Evolutionary conservation across 1,140 invertebrate species (phyloP), one percentile per base, ranked within the genome.

Genomic region (Schlechtendalia chinensis): DNA sequence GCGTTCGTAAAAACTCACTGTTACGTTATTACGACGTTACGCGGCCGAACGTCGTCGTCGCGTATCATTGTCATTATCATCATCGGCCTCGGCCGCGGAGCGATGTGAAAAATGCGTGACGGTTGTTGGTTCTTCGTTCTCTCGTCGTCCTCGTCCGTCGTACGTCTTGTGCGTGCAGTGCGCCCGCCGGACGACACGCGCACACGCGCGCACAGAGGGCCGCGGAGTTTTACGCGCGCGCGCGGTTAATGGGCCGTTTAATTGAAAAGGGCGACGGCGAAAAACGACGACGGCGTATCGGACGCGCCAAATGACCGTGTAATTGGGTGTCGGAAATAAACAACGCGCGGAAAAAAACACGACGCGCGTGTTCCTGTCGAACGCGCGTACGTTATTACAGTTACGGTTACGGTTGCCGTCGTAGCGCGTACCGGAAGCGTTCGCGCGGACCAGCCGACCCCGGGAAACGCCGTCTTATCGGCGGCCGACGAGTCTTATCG

Each of bases 291-390:
- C 63, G 10, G 22, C 32, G 29, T 39, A 65, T 65, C 19, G 29
- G 27, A 29, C 27, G 59, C 16, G 16, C 6, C 24, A 61, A 61
- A 61, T 61, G 59, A 6, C 59, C 59, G 59, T 61, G 59, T 61
- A 61, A 61, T 61, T 61, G 24, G n/a, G 24, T 61, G 59, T 24
- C 27, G 27, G 5, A 59, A 59, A 27, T 59, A 59, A 59, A 59
- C 24, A 59, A 59, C 24, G 24, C 58, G 58, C 24, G 22, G 58
- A 61, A 61, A 61, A 61, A 58, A 3, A 39, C 8, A 39, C 32
- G 32, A 8, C n/a, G 32, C 32, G 32, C 3, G 32, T 8, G 32
- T 39, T 39, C n/a, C n/a, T n/a, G n/a, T 39, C 32, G 32, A 39
- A 39, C n/a, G n/a, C n/a, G n/a, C n/a, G n/a, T n/a, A n/a, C n/a